Evolutionary conservation across 2,888 invertebrate genomes (phyloP), one percentile per base, ranked within the genome.

Genomic region (Diplazon laetatorius): DNA sequence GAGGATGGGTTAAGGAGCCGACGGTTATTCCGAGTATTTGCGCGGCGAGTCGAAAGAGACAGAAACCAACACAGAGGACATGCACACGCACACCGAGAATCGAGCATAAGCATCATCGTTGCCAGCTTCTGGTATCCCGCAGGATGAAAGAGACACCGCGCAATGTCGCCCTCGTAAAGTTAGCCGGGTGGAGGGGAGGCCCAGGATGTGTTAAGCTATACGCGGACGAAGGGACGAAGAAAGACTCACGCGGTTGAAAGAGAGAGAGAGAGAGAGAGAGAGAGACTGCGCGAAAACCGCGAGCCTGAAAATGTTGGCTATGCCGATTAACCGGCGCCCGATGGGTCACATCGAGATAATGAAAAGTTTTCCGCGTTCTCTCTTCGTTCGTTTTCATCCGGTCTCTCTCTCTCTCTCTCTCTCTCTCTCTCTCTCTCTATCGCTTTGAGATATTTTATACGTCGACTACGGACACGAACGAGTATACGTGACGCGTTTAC

Each of bases 341-440:
- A 88, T 87, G 83, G 85, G 87, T 86, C n/a, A 85, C 81, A 83
- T 82, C 30, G 85, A 87, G 86, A 87, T 88, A 87, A 88, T 86
- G 86, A 87, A 87, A 87, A 87, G 85, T 88, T n/a, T n/a, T 87
- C 85, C 86, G 87, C 82, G 84, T 86, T 76, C 80, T 69, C n/a
- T n/a, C n/a, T n/a, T n/a, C n/a, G n/a, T n/a, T n/a, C n/a, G n/a
- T n/a, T n/a, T n/a, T n/a, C n/a, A n/a, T n/a, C n/a, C n/a, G n/a
- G n/a, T 57, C 39, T 46, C 63, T 25, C 37, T 42, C n/a, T 25
- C 76, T 18, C 35, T 59, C 37, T 25, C 37, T 18, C 57, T 57
- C 39, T 46, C 63, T 25, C 37, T 42, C n/a, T 25, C 76, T 18
- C 35, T 59, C 37, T 25, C 37, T 18, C 57, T 16, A n/a, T 59